Evolutionary conservation across 2,113 vertebrate species (phyloP), one percentile per base, ranked within the genome.

Genomic region (Egretta garzetta): DNA sequence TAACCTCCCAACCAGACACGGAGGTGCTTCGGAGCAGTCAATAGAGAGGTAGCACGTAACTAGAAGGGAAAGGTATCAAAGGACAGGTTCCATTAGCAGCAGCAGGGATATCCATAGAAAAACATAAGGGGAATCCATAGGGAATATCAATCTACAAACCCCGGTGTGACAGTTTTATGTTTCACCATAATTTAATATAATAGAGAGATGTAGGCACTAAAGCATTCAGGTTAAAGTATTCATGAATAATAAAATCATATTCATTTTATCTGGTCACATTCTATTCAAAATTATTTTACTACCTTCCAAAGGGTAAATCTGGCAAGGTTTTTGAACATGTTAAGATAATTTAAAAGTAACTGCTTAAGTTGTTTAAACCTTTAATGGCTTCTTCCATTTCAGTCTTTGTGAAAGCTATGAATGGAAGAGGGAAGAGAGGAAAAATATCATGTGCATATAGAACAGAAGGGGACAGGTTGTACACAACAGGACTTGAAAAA

Each of bases 281-380:
- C 94, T 93, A 95, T 97, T 97, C 90, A 97, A 96, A 97, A 96
- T 97, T 96, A 96, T 97, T 97, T 97, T 95, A 96, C 62, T 90
- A 28, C 67, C 72, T 96, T 96, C 91, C 94, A 95, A 96, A 83
- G 74, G 79, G 85, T 93, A 96, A 97, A 95, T 91, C 37, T 94
- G 70, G 83, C 74, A 82, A 96, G 94, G 70, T 83, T 71, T 96
- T 81, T 39, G 72, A 94, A 87, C 80, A 74, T 83, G 66, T 77
- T 96, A 95, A 71, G 67, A 95, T 95, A 91, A 97, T 95, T 95
- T 90, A 55, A 88, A 96, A 94, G 85, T 88, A 86, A 91, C 47
- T 92, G 62, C 80, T 93, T 63, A 94, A 91, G 66, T 93, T 97
- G 76, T 86, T 97, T 93, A 96, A 94, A 60, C 79, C 88, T 96